Evolutionary conservation across 2,113 vertebrate species (phyloP), one percentile per base, ranked within the genome.

Genomic region (Cathartes aura): DNA sequence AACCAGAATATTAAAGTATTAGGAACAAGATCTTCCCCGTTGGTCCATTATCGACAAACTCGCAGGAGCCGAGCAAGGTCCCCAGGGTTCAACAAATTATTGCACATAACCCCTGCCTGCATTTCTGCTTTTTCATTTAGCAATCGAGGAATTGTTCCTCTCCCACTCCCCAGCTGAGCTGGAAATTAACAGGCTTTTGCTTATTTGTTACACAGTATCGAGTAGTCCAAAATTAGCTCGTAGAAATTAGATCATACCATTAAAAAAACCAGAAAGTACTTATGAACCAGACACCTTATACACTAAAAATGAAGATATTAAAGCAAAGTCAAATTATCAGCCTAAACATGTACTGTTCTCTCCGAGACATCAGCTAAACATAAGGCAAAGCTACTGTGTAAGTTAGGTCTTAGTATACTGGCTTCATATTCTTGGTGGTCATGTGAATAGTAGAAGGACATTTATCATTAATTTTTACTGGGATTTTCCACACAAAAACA

Each of bases 401-500:
- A 55, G n/a, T 26, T 7, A 30, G 11, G 27, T 53, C 36, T 48
- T 15, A 19, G 45, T 18, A 71, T 10, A 48, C 11, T 17, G 34
- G 68, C 20, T 85, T 47, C 15, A 8, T 62, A 8, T 17, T 47
- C 55, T 29, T 53, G 24, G 12, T 2, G 12, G 55, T 42, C 42
- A 34, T 0, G 5, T 18, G 68, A 92, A 74, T 3, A 3, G 45
- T 5, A 84, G 18, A 15, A 68, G 30, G 68, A 68, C 42, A 36
- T 48, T 67, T 30, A 45, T 32, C 56, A 10, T 27, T 43, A 68
- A 50, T 36, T 59, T 66, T 47, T 11, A 60, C 70, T 56, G 87
- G 59, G 88, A 93, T 92, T 94, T 90, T 94, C 90, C 91, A 94
- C 75, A 85, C 22, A 94, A 78, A 96, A 67, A 5, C 56, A 87